Percentiles rank a stretch among this genome's conserved stretches.
These are phyloP conservation scores for Tipula vernalis DNA, from an alignment of 2,888 invertebrate species.

Conservation along the genomic window DNA sequence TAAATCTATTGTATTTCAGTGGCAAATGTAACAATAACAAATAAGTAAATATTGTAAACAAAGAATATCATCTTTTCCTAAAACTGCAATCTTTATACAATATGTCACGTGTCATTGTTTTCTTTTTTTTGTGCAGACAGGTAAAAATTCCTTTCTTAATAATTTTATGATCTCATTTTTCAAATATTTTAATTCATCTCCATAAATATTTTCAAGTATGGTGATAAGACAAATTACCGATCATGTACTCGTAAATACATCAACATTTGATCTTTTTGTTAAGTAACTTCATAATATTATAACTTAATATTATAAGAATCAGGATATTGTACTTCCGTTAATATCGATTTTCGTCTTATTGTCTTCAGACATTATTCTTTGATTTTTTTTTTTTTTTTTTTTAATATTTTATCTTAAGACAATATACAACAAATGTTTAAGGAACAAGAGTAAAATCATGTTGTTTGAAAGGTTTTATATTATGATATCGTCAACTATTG, in stretches of 20 bases:
- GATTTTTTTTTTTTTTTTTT: not conserved
- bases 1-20: too few species aligned
- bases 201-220: not conserved
- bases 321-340: constrained; percentile 4
- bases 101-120: not conserved
- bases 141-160: not conserved
- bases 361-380: not conserved
- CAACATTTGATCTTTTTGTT: not conserved
- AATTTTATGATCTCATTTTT: not conserved
- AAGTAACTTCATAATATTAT: not conserved
- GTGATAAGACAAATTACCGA: not conserved
- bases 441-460: not conserved
- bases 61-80: not conserved
- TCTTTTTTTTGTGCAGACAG: not conserved
- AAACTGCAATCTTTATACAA: not conserved
- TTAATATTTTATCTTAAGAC: not conserved
- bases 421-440: not conserved
- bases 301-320: not conserved
- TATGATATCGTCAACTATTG: not conserved
- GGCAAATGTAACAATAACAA: too few species aligned
- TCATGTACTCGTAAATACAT: not conserved
- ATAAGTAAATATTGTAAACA: not conserved
- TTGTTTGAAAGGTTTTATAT: not conserved
- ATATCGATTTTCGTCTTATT: not conserved
- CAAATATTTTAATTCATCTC: not conserved